A percentile compares a stretch with the other conserved stretches of the same genome.
Conservation (phyloP, 2,888 invertebrate species). For the Tetranychus truncatus region DNA sequence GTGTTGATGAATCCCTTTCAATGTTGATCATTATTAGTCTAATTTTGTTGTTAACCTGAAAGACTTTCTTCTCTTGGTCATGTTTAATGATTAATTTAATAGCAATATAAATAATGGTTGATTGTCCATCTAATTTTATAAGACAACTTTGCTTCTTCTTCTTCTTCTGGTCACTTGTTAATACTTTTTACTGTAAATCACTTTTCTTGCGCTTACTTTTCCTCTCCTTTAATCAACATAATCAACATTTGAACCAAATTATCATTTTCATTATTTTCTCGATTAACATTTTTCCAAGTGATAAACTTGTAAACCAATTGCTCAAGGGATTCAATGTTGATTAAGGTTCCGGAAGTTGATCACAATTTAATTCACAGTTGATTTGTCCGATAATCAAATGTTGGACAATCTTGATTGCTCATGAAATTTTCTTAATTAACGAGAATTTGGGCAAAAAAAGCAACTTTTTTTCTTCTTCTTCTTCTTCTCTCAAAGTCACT, state of each 20-base stretch:
- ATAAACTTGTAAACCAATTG: not conserved
- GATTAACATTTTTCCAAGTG: not conserved
- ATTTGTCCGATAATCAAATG: not conserved
- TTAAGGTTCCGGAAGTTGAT: not conserved
- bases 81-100: not conserved
- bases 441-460: no score
- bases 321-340: not conserved
- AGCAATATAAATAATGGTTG: not conserved
- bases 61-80: not conserved
- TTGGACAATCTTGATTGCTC: no score
- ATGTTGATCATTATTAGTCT: not conserved
- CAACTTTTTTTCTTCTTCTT: no score
- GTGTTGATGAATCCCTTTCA: not conserved
- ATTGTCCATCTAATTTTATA: not conserved
- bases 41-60: not conserved
- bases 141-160: not conserved
- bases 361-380: not conserved
- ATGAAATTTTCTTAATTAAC: no score
- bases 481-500: no score
- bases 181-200: not conserved
- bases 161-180: slow-evolving; percentile 3
- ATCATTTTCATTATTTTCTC: not conserved
- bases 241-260: not conserved
- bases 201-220: not conserved
- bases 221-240: not conserved